Base-by-base conservation (phyloP, 2,113 vertebrate genomes). In the Neolamprologus sp. region DNA sequence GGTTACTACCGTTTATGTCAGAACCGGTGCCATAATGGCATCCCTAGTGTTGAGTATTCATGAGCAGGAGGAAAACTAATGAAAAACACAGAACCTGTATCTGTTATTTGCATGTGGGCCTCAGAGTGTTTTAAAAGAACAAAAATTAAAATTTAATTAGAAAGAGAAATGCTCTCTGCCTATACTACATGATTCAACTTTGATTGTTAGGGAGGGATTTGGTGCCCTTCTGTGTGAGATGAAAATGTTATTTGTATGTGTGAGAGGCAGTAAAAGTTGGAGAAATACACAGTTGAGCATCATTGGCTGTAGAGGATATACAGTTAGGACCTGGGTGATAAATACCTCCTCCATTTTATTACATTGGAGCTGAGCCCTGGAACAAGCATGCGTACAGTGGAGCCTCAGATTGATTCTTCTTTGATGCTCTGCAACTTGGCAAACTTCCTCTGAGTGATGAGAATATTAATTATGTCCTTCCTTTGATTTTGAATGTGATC, bases 381-480 rank as follows among this genome's bases (percentile, higher is more conserved):
- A 88, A 93, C 83, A 60, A 57, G 81, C 85, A 71, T 54, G 80
- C 6, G 2, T 71, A 82, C 83, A 85, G 84, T 75, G 54, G 73
- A 84, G 85, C 58, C 47, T 33, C 89, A 87, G 83, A 93, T 89
- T 92, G 87, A 93, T 93, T 92, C 83, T 82, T 91, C 83, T 90
- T 84, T 91, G 91, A 94, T 87, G 87, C 84, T 87, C 49, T 87
- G 82, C 47, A 94, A 89, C 85, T 94, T 88, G 88, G 87, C 93
- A 93, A 93, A 94, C 88, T 82, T 94, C 83, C 90, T 83, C 11
- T 57, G 78, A 89, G 85, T 93, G 93, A 92, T 92, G 33, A 68
- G 95, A 95, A 95, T 95, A 91, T 90, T 91, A 95, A 96, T 93
- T 85, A 79, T 85, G 92, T 82, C 92, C 92, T 94, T 95, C 81